Evolutionary conservation across 2,113 vertebrate species (phyloP).

Genomic region (Ceyx margarethae): DNA sequence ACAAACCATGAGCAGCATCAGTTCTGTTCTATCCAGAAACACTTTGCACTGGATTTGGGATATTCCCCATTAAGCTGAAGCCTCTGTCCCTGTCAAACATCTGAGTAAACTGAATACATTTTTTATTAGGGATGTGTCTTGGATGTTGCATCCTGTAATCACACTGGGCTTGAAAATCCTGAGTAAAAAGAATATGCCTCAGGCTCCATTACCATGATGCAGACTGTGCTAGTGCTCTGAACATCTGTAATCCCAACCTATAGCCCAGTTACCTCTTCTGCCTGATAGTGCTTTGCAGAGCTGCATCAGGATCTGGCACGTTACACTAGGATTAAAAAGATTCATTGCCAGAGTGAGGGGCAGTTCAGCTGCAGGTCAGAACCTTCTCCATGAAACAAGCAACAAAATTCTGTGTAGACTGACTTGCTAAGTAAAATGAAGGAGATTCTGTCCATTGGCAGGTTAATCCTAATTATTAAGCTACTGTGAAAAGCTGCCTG

Average conservation of each 20-base stretch:
- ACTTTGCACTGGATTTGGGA: background rate
- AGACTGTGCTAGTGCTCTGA: background rate
- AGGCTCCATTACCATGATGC: background rate
- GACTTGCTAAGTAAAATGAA: background rate
- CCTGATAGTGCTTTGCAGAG: background rate
- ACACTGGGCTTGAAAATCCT: background rate
- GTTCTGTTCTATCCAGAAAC: background rate
- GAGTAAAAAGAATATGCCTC: background rate
- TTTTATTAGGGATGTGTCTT: background rate
- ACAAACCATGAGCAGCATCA: background rate
- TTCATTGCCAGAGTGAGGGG: background rate
- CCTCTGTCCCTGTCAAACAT: background rate
- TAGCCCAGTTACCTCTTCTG: background rate
- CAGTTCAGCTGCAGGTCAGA: background rate
- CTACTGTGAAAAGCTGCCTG: background rate
- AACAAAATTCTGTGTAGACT: background rate
- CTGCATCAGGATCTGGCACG: fast-evolving
- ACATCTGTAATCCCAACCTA: background rate
- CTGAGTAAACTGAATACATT: background rate
- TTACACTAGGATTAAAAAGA: fast-evolving
- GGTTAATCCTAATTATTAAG: background rate
- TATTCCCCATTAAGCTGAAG: background rate
- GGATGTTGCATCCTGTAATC: background rate
- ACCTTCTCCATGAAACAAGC: background rate
- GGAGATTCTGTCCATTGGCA: background rate